Percentiles rank a stretch among this genome's conserved stretches.
These are phyloP conservation scores for Astyanax mexicanus DNA, from an alignment of 2,797 vertebrate species.

Conservation along the genomic window DNA sequence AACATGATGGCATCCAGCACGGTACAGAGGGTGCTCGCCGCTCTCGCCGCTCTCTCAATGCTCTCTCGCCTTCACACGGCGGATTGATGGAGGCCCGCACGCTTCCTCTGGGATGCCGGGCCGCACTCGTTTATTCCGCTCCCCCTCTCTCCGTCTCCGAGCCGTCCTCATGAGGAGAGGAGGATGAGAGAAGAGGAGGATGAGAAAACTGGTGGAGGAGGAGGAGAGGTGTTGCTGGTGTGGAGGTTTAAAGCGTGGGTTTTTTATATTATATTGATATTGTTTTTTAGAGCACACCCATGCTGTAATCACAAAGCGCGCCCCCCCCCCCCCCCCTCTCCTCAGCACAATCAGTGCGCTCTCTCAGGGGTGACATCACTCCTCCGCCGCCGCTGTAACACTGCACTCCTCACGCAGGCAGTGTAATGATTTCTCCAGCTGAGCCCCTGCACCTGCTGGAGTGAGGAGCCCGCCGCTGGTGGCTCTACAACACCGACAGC, in stretches of 20 bases:
- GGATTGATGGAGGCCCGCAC: conserved; percentile 54
- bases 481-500: conserved; percentile 4
- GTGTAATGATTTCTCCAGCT: conserved; percentile 55
- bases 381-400: conserved; percentile 45
- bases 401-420: conserved; percentile 26
- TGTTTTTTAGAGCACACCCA: conserved; percentile 44
- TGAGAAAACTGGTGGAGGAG: conserved; percentile 41
- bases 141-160: conserved; percentile 6
- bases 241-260: conserved; percentile 44
- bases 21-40: conserved; percentile 48
- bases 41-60: no score
- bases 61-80: conserved; percentile 41
- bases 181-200: conserved; percentile 50
- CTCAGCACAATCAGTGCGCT: conserved; percentile 48
- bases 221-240: conserved; percentile 31
- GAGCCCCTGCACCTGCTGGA: conserved; percentile 29
- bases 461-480: conserved; percentile 21
- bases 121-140: conserved; percentile 35
- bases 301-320: conserved; percentile 52
- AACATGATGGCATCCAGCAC: conserved; percentile 43
- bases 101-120: conserved; percentile 52
- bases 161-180: conserved; percentile 37
- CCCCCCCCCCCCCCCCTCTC: conserved; percentile 32
- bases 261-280: conserved; percentile 36
- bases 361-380: conserved; percentile 53